Conservation (phyloP, 2,888 invertebrate species). For the Branchipolynoe longqiensis region DNA sequence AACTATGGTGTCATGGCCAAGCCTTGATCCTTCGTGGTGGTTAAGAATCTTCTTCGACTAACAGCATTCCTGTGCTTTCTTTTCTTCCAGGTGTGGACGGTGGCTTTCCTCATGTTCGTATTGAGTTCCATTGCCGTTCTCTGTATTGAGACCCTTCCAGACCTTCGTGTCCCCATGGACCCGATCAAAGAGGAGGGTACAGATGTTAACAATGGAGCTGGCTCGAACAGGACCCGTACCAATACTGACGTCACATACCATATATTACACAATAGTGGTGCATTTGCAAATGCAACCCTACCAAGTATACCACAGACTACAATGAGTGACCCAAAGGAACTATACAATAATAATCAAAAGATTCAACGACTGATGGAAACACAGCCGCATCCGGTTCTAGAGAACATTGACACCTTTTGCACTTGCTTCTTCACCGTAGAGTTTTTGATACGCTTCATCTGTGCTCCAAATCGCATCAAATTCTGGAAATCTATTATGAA, state of each 20-base stretch:
- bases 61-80: too few species aligned
- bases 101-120: slow-evolving; percentile 64
- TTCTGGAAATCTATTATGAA: slow-evolving; percentile 68
- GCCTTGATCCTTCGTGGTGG: too few species aligned
- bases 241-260: slow-evolving; percentile 25
- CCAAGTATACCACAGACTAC: background rate
- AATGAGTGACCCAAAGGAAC: background rate
- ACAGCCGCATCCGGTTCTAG: slow-evolving; percentile 64
- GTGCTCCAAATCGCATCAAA: slow-evolving; percentile 66
- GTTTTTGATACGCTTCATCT: slow-evolving; percentile 68
- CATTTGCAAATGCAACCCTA: slow-evolving; percentile 6
- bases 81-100: slow-evolving; percentile 65
- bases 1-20: too few species aligned
- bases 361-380: slow-evolving; percentile 63
- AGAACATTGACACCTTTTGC: slow-evolving; percentile 65
- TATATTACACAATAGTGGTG: background rate
- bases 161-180: slow-evolving; percentile 53
- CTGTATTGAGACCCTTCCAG: slow-evolving; percentile 66
- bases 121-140: slow-evolving; percentile 66
- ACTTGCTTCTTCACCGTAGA: slow-evolving; percentile 71
- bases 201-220: slow-evolving; percentile 21
- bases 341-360: slow-evolving; percentile 59
- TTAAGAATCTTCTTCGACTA: too few species aligned
- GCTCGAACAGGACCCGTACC: background rate
- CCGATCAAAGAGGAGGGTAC: background rate